Percentiles rank a stretch among this genome's conserved stretches.
Evolutionary conservation across 2,888 invertebrate species (phyloP).

Genomic region (Hypselothyrea guttata): DNA sequence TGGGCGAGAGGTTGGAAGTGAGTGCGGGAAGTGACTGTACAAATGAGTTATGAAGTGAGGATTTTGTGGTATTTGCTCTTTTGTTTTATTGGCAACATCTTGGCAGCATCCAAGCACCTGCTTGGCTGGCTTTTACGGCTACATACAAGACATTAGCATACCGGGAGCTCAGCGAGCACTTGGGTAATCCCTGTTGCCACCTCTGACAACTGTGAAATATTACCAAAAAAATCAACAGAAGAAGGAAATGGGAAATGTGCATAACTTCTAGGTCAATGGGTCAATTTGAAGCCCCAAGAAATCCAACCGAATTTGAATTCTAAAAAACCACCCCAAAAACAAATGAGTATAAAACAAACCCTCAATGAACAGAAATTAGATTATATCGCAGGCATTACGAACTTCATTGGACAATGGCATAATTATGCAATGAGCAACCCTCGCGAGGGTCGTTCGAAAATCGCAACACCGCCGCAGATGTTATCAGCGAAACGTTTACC

Average conservation of each 20-base stretch:
- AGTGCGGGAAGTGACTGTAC: constrained; percentile 22
- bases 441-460: constrained; percentile 19
- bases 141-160: constrained; percentile 28
- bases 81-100: constrained; percentile 51
- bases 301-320: constrained; percentile 1
- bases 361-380: constrained; percentile 60
- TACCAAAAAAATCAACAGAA: constrained; percentile 9
- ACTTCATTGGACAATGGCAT: constrained; percentile 73
- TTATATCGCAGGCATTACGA: constrained; percentile 65
- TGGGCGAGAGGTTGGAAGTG: constrained; percentile 10
- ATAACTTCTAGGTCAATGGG: constrained; percentile 62
- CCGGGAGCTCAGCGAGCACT: constrained; percentile 4
- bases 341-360: background rate
- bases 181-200: constrained; percentile 33
- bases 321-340: constrained; percentile 37
- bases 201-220: constrained; percentile 40
- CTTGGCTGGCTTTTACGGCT: background rate
- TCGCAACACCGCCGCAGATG: constrained; percentile 67
- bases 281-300: constrained; percentile 31
- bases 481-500: constrained; percentile 74
- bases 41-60: constrained; percentile 73
- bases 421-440: constrained; percentile 73
- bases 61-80: constrained; percentile 62
- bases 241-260: background rate
- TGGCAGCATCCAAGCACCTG: constrained; percentile 35